A percentile compares a stretch with the other conserved stretches of the same genome.
Conservation (phyloP, 2,888 invertebrate species). For the Caenorhabditis sinica region DNA sequence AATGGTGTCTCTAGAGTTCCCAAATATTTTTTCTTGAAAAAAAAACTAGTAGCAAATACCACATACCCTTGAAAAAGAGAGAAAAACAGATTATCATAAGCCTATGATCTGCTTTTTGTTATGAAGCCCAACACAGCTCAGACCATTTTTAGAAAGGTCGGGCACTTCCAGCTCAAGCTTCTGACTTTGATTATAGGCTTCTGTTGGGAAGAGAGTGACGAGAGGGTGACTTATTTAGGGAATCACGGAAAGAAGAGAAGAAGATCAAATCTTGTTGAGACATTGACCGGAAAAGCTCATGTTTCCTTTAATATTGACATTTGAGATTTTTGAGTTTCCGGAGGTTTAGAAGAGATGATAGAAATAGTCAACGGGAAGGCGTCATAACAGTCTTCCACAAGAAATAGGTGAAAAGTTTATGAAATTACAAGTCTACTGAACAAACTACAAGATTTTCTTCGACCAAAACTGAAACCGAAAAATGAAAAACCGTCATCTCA, state of each 20-base stretch:
- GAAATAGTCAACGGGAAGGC: too few species aligned
- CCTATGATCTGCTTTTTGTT: constrained; percentile 7
- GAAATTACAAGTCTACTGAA: too few species aligned
- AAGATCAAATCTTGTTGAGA: constrained; percentile 9
- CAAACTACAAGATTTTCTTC: too few species aligned
- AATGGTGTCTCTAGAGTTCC: constrained; percentile 2
- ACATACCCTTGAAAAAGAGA: background rate
- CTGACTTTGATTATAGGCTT: constrained; percentile 9
- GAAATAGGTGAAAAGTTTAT: too few species aligned
- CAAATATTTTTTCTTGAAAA: background rate
- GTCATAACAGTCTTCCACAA: too few species aligned
- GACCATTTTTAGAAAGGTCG: constrained; percentile 8
- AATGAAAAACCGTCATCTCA: too few species aligned
- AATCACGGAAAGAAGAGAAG: background rate
- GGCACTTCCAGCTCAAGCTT: background rate
- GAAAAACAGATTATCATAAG: constrained; percentile 12
- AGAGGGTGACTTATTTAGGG: constrained; percentile 13
- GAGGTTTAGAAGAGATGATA: background rate
- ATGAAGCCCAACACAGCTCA: constrained; percentile 16
- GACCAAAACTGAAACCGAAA: too few species aligned
- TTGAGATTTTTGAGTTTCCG: constrained; percentile 27
- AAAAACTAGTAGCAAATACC: background rate
- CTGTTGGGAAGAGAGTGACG: background rate
- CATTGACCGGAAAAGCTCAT: constrained; percentile 37
- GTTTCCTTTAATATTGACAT: constrained; percentile 24